These are phyloP conservation scores for Caenorhabditis sp. DNA, from an alignment of 2,888 invertebrate genomes.

Conservation along the genomic window DNA sequence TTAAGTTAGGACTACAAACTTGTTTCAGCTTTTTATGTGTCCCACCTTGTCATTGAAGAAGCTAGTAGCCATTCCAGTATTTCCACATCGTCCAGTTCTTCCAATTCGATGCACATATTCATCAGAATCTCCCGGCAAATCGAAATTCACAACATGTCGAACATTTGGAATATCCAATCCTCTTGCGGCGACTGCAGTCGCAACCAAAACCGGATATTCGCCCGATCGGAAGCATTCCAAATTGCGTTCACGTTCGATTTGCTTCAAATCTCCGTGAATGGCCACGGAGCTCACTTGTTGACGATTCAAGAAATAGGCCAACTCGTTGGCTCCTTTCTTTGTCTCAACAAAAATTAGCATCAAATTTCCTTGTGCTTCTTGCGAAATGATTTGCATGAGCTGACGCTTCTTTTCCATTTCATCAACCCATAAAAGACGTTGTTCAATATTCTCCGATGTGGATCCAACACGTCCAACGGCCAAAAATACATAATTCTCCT, in stretches of 20 bases:
- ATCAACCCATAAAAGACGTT: constrained; percentile 92
- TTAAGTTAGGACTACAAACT: too few relatives aligned
- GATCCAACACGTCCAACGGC: constrained; percentile 98
- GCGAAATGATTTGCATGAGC: constrained; percentile 88
- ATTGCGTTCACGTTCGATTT: constrained; percentile 79
- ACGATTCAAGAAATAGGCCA: constrained; percentile 80
- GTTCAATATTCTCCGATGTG: constrained; percentile 98
- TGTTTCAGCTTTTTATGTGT: background rate
- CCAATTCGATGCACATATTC: constrained; percentile 62
- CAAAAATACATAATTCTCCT: constrained; percentile 94
- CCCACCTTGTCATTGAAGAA: constrained; percentile 58
- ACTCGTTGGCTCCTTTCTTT: constrained; percentile 94
- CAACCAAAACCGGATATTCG: constrained; percentile 72
- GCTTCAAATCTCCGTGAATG: constrained; percentile 95
- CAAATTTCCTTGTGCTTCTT: constrained; percentile 74
- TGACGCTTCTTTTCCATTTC: constrained; percentile 95
- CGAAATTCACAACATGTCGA: constrained; percentile 54
- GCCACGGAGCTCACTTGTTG: constrained; percentile 80
- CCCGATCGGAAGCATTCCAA: constrained; percentile 74
- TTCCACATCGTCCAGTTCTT: constrained; percentile 58
- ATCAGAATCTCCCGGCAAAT: constrained; percentile 55
- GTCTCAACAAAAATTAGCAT: constrained; percentile 98
- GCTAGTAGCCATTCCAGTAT: constrained; percentile 53
- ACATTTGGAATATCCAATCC: constrained; percentile 60
- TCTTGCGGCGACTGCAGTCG: constrained; percentile 59